These are phyloP conservation scores for Pagrus major DNA, from an alignment of 2,113 vertebrate genomes.

Conservation along the genomic window DNA sequence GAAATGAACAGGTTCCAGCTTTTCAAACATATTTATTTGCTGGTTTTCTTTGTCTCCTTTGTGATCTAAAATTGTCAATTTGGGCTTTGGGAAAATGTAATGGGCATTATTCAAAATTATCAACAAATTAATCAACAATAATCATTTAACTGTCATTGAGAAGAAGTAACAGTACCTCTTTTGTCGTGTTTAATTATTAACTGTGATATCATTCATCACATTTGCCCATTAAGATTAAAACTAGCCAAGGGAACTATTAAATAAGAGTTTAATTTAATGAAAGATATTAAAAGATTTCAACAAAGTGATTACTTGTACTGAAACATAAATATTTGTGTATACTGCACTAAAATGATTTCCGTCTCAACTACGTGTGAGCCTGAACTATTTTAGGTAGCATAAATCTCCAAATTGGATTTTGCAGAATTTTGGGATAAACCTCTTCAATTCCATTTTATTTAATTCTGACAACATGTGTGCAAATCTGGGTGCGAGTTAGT, in stretches of 20 bases:
- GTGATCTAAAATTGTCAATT: not conserved
- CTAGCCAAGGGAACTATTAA: not conserved
- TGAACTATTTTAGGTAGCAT: slow-evolving; percentile 2
- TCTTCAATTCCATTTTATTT: slow-evolving; percentile 31
- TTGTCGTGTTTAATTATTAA: slow-evolving; percentile 5
- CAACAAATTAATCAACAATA: not conserved
- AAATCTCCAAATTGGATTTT: slow-evolving; percentile 27
- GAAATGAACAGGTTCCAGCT: not conserved
- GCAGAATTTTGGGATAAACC: slow-evolving; percentile 6
- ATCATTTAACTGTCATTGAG: not conserved
- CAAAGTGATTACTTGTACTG: not conserved
- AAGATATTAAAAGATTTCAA: not conserved
- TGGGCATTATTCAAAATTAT: not conserved
- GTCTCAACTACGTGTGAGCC: not conserved
- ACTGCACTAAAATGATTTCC: not conserved
- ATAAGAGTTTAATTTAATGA: not conserved
- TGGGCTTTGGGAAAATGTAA: not conserved
- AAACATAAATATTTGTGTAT: not conserved
- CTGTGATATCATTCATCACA: not conserved
- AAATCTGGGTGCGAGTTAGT: slow-evolving; percentile 24
- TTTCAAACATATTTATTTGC: not conserved
- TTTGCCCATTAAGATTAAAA: not conserved
- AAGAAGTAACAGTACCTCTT: not conserved
- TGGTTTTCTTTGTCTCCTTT: not conserved
- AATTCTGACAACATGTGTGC: slow-evolving; percentile 4